Conservation (phyloP, 2,797 vertebrate species). For the Pseudomugil gertrudae region DNA sequence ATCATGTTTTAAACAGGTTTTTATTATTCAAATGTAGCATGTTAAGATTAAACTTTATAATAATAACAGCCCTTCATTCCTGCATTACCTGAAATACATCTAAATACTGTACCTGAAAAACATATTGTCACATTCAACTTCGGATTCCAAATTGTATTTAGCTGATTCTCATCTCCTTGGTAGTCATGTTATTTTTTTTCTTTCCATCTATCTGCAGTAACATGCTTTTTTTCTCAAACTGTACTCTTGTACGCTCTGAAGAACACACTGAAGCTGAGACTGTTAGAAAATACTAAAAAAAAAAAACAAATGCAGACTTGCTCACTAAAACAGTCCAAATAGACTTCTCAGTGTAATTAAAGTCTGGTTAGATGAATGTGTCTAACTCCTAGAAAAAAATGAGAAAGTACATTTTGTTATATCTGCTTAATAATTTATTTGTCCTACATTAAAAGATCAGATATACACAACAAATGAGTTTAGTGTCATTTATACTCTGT, state of each 20-base stretch:
- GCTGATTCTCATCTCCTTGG: background rate
- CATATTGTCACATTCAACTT: conserved; percentile 1
- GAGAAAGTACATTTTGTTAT: background rate
- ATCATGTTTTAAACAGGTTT: background rate
- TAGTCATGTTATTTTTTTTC: conserved; percentile 25
- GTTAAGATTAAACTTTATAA: too few species aligned
- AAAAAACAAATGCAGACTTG: conserved; percentile 15
- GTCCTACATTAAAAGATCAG: background rate
- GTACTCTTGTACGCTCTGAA: conserved; percentile 23
- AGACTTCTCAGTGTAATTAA: conserved; percentile 9
- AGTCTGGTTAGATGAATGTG: background rate
- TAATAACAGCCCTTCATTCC: background rate
- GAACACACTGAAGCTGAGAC: conserved; percentile 29
- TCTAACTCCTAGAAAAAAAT: background rate
- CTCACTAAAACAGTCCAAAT: conserved; percentile 5
- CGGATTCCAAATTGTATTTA: conserved; percentile 9
- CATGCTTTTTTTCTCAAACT: conserved; percentile 22
- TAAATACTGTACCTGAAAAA: too few species aligned
- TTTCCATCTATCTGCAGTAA: conserved; percentile 26
- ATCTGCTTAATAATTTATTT: background rate
- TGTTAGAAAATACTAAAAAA: conserved; percentile 25
- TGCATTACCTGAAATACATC: background rate
- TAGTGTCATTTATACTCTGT: background rate
- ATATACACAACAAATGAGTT: background rate
- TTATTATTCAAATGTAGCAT: too few species aligned